These are phyloP conservation scores for Delia radicum DNA, from an alignment of 1,140 invertebrate species.

Conservation along the genomic window DNA sequence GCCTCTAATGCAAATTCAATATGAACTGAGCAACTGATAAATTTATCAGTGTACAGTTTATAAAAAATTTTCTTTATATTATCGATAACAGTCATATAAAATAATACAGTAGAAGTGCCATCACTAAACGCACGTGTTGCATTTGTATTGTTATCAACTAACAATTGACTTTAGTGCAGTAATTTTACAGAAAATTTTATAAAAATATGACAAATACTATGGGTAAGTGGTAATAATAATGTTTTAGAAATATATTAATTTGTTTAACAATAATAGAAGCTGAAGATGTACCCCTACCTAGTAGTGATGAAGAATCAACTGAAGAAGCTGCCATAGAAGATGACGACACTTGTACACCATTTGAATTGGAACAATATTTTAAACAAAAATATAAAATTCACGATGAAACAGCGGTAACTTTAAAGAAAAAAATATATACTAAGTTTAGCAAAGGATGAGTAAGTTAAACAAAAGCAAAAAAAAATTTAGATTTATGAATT, in stretches of 20 bases:
- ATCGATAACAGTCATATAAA: not conserved
- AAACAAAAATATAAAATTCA: conserved; percentile 31
- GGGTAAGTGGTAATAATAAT: not conserved
- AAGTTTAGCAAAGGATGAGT: conserved; percentile 33
- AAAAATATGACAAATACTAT: not conserved
- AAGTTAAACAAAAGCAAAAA: not conserved
- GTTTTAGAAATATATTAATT: not conserved
- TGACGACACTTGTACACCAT: conserved; percentile 38
- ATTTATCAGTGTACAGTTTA: not conserved
- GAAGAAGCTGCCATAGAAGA: conserved; percentile 31
- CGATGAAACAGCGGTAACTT: conserved; percentile 35
- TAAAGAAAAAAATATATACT: conserved; percentile 44
- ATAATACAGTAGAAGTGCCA: not conserved
- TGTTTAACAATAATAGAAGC: not conserved
- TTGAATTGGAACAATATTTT: conserved; percentile 36
- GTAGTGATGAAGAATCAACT: not conserved
- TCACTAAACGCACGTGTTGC: not conserved
- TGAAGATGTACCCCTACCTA: not conserved
- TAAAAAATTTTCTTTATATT: not conserved
- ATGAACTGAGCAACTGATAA: not conserved
- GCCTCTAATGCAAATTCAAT: too few species aligned
- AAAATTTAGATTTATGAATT: not conserved
- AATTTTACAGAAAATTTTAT: not conserved
- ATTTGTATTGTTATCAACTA: not conserved
- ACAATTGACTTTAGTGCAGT: not conserved